Evolutionary conservation across 2,797 vertebrate genomes (phyloP).

Genomic region (Synaphobranchus kaupii): DNA sequence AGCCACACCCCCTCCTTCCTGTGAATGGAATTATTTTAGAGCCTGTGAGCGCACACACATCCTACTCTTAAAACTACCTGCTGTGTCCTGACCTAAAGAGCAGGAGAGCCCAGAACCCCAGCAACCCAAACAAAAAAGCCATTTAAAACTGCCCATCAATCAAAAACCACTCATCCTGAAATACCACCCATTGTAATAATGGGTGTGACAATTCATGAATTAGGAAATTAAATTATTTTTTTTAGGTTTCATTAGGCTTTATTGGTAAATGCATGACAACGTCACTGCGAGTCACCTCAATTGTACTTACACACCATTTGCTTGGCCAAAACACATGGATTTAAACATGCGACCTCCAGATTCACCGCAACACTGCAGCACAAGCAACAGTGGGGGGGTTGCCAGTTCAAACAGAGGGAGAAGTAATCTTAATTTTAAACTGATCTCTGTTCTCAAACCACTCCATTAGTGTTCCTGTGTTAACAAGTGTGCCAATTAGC

Average conservation of each 20-base stretch:
- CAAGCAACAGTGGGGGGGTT: too few relatives aligned
- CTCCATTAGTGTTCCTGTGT: not conserved
- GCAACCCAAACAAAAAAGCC: not conserved
- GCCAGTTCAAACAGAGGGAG: too few relatives aligned
- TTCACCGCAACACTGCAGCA: not conserved
- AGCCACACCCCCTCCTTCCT: not conserved
- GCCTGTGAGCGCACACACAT: not conserved
- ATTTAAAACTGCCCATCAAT: not conserved
- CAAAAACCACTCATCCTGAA: not conserved
- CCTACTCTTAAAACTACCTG: not conserved
- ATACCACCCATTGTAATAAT: not conserved
- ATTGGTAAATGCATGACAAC: not conserved
- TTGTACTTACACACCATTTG: not conserved
- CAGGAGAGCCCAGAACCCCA: not conserved
- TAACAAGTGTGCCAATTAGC: slow-evolving; percentile 1
- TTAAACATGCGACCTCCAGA: not conserved
- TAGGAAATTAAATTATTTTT: not conserved
- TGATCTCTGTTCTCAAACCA: not conserved
- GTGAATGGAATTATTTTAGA: not conserved
- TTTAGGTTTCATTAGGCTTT: not conserved
- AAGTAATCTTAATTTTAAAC: not conserved
- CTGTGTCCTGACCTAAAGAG: not conserved
- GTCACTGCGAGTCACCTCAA: too few relatives aligned
- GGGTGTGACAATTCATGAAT: not conserved
- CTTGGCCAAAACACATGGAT: not conserved